Evolutionary conservation across 2,888 invertebrate genomes (phyloP), one percentile per base, ranked within the genome.

Genomic region (Lycaena phlaeas): DNA sequence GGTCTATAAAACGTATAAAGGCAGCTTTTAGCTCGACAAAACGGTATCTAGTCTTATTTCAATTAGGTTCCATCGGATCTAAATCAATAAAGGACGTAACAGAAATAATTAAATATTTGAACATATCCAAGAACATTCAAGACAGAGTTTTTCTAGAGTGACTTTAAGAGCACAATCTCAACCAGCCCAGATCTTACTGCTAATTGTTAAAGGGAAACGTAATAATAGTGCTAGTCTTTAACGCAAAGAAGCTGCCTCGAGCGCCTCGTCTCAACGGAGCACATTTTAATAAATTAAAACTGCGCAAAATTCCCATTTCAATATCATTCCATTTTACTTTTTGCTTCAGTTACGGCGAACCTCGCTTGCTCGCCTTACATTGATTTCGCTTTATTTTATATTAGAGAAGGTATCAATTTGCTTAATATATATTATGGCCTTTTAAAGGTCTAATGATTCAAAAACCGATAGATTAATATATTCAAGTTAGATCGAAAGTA

Each of bases 201-300:
- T 82, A 82, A 82, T 82, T 82, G 81, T 76, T 68, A 74, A 72
- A 73, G 64, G 69, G 47, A 68, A 78, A 76, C 67, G 75, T 70
- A 79, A 78, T 79, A 77, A 81, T 78, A 76, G 68, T 68, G 67
- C 70, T 68, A 68, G 72, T 71, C 81, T 81, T 79, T 78, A 78
- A 77, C 68, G 71, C 71, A 68, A 69, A 70, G 75, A 68, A 63
- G 67, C 64, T 62, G 69, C 68, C 64, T 57, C 57, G 64, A 57
- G 68, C 69, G 64, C 59, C 63, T 63, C 61, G 53, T 58, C 63
- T 64, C 61, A 52, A 43, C 65, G 62, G 60, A 68, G 69, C 67
- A 64, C 75, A 78, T 82, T 81, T 82, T 79, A 81, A 82, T 81
- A 81, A 81, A 82, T 82, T 79, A 81, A 78, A 82, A 79, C 75